phyloP scores from a whole-genome alignment of 2,797 vertebrate species.

The Sebastes hubbsi region DNA sequence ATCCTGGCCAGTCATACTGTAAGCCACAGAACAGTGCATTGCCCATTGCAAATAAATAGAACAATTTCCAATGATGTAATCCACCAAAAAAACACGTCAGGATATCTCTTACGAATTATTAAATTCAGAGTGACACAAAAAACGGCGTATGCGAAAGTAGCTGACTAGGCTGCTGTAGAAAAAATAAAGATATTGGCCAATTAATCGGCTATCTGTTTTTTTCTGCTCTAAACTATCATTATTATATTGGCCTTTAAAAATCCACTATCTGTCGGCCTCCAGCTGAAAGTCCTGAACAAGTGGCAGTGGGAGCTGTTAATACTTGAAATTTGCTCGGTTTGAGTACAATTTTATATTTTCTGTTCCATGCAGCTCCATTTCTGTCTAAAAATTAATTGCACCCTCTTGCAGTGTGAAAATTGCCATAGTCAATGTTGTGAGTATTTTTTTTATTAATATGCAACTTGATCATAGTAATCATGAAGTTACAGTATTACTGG shows the following conservation, averaged over 20 bases:
- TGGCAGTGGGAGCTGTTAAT: background rate
- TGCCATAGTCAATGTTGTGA: background rate
- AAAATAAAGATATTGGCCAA: rapidly evolving
- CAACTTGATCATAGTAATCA: background rate
- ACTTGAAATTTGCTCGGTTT: background rate
- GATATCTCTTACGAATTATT: no score
- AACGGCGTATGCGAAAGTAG: no score
- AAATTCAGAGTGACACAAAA: rapidly evolving
- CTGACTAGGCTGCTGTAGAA: no score
- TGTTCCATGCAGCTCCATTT: background rate
- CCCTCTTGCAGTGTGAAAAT: background rate
- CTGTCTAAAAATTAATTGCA: background rate
- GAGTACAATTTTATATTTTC: background rate
- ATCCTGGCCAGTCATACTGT: no score
- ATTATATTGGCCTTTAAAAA: no score
- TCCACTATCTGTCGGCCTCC: no score
- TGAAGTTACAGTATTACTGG: background rate
- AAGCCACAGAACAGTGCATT: no score
- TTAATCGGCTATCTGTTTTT: no score
- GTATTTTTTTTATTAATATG: background rate
- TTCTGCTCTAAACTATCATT: no score
- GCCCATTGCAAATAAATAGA: no score
- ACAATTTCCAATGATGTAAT: no score
- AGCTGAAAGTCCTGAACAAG: slow-evolving; percentile 7
- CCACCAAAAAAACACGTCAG: no score